These are phyloP conservation scores for Fukomys damarensis DNA, from an alignment of 2,113 vertebrate genomes.

Conservation along the genomic window DNA sequence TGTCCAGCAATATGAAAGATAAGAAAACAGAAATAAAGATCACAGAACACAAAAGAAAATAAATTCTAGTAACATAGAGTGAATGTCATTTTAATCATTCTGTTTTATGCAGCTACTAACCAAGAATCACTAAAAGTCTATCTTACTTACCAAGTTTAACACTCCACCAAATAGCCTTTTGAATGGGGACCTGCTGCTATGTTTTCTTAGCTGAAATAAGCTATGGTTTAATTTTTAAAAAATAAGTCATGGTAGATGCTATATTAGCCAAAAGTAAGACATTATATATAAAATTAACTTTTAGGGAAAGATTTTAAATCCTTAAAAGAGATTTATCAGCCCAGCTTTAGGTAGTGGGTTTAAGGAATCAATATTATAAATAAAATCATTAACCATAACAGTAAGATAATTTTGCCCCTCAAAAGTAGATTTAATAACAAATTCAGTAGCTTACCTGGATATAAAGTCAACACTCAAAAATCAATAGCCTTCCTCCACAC, in stretches of 20 bases:
- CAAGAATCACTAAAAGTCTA: not conserved
- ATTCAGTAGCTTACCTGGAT: too few species aligned
- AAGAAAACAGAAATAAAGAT: constrained; percentile 32
- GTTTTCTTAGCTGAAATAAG: constrained; percentile 21
- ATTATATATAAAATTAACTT: not conserved
- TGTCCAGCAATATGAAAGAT: constrained; percentile 36
- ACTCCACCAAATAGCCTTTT: constrained; percentile 24
- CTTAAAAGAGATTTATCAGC: constrained; percentile 28
- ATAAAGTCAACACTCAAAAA: too few species aligned
- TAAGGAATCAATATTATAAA: constrained; percentile 18
- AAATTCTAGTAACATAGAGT: not conserved
- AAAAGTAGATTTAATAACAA: not conserved
- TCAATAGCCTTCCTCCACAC: too few species aligned
- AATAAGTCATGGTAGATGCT: not conserved
- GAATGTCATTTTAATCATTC: not conserved
- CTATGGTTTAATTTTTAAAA: constrained; percentile 18
- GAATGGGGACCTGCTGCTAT: not conserved
- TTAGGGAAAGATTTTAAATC: constrained; percentile 17
- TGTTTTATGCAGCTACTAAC: constrained; percentile 1
- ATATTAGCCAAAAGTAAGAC: not conserved
- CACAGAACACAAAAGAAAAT: constrained; percentile 20
- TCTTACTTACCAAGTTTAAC: constrained; percentile 25
- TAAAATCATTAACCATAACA: constrained; percentile 41
- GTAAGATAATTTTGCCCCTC: constrained; percentile 31
- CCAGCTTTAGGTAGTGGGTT: not conserved